Conservation (phyloP, 2,113 vertebrate genomes). For the Pangasianodon hypophthalmus region DNA sequence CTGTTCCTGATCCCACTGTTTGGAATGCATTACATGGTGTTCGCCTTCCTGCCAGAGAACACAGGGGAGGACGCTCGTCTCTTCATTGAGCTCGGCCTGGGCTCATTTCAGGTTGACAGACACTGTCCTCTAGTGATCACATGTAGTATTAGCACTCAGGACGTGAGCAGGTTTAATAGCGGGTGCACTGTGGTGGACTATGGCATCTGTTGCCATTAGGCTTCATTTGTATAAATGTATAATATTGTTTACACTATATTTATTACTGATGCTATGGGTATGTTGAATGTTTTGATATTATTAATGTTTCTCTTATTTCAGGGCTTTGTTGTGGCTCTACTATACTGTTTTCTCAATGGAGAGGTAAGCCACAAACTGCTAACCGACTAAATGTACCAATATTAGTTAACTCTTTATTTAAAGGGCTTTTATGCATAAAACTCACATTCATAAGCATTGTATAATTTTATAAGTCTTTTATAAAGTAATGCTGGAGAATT, state of each 20-base stretch:
- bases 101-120: slow-evolving; percentile 89
- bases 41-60: slow-evolving; percentile 88
- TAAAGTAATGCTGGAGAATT: neutral
- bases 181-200: neutral
- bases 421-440: neutral
- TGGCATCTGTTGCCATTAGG: neutral
- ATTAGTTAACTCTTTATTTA: neutral
- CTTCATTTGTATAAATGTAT: neutral
- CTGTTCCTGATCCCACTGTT: slow-evolving; percentile 97
- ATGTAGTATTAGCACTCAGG: neutral
- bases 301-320: slow-evolving; percentile 64
- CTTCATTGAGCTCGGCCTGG: slow-evolving; percentile 89
- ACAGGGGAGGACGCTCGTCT: slow-evolving; percentile 83
- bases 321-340: slow-evolving; percentile 92
- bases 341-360: slow-evolving; percentile 97
- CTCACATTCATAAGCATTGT: neutral
- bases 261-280: neutral
- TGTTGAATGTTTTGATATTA: neutral
- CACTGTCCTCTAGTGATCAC: slow-evolving; percentile 11
- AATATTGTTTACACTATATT: neutral
- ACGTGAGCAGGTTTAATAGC: neutral
- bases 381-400: neutral
- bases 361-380: slow-evolving; percentile 75
- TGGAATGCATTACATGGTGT: slow-evolving; percentile 92
- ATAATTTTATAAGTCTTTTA: neutral